phyloP scores from a whole-genome alignment of 2,888 invertebrate genomes.

The Lasioglossum vierecki region DNA sequence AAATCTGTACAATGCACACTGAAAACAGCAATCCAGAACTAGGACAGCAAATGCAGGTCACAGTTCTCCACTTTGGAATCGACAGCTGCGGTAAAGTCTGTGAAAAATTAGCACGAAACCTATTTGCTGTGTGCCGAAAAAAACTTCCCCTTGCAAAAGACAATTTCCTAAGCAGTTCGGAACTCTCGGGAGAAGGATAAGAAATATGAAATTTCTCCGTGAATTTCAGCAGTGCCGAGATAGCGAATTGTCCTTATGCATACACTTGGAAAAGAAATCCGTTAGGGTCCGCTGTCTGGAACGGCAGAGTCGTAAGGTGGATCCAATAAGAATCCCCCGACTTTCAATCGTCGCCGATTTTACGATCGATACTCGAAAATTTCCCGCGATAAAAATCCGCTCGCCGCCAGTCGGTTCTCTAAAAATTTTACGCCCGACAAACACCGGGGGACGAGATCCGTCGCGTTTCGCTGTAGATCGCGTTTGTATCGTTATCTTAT shows the following conservation, averaged over 20 bases:
- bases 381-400: slow-evolving; percentile 36
- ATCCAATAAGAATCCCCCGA: slow-evolving; percentile 17
- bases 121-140: neutral
- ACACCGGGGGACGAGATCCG: neutral
- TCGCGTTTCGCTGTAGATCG: neutral
- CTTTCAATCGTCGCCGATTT: slow-evolving; percentile 25
- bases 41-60: no score
- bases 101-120: neutral
- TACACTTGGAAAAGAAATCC: neutral
- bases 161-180: neutral
- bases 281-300: neutral
- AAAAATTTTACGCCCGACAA: slow-evolving; percentile 45
- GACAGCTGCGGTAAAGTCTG: neutral
- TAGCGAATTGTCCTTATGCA: neutral
- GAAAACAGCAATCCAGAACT: neutral
- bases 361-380: slow-evolving; percentile 31
- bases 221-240: neutral
- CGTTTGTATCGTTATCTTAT: slow-evolving; percentile 37
- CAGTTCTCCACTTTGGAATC: no score
- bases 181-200: neutral
- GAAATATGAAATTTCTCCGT: neutral
- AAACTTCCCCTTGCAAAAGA: neutral
- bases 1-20: neutral
- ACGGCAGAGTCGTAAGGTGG: neutral
- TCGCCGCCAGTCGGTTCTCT: slow-evolving; percentile 20